Base-by-base conservation (phyloP, 1,140 invertebrate genomes). In the Schlechtendalia chinensis region DNA sequence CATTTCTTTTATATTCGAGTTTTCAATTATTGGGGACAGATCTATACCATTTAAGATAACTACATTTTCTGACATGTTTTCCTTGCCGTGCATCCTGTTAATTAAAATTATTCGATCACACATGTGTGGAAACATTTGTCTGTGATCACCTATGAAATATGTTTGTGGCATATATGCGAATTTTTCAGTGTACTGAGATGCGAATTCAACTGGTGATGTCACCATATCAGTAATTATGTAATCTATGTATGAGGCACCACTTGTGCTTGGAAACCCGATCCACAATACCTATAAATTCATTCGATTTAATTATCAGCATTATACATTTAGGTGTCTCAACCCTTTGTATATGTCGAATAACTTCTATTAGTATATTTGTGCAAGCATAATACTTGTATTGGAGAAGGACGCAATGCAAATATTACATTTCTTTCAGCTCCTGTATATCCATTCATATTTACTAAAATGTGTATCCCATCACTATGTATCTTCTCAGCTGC, bases 391-490 rank as follows among this genome's bases (percentile, higher is more conserved):
- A n/a, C n/a, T n/a, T n/a, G n/a, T n/a, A n/a, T n/a, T n/a, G n/a
- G n/a, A n/a, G n/a, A n/a, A n/a, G n/a, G n/a, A n/a, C n/a, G n/a
- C n/a, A n/a, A n/a, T n/a, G n/a, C n/a, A n/a, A n/a, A n/a, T n/a
- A n/a, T n/a, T n/a, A n/a, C n/a, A n/a, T n/a, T n/a, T 82, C 93
- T 87, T 1, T 97, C 97, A 8, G 97, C 97, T 87, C 99, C 99
- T 0, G 98, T 99, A 86, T 99, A 99, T 1, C 98, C 98, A 87
- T 99, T 99, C 97, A 99, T 98, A 85, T 99, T 99, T 3, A 99
- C 93, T 27, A 99, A 88, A 86, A 99, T 96, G 85, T 99, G 92
- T 84, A 99, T 97, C 65, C 96, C 96, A 88, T 99, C 97, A 32
- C 89, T 86, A 85, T 96, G 90, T 81, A 99, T 99, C 83, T 90